Evolutionary conservation across 1,140 invertebrate species (phyloP), one percentile per base, ranked within the genome.

Genomic region (Carposina sasakii): DNA sequence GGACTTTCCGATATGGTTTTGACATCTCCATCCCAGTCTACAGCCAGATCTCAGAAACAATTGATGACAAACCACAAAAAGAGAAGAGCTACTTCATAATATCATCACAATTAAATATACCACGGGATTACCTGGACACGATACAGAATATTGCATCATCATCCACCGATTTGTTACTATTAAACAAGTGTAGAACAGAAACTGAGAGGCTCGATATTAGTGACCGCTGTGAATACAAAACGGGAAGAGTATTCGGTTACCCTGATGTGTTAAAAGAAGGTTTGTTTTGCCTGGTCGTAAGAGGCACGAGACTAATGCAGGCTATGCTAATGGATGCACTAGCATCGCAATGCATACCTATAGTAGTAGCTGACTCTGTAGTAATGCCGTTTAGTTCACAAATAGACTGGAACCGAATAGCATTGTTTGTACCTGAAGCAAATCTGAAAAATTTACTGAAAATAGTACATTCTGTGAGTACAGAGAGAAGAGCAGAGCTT

Each of bases 1-100:
- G 90, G 82, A 90, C 90, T 0, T 95, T 93, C 84, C 86, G 95
- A 49, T 84, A 85, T 33, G 91, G 91, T 4, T 97, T 95, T 72
- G 95, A 98, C 72, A 86, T 98, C 33, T 92, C 95, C 40, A 86
- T 97, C 61, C 94, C 95, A 0, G 86, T 95, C 0, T 95, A 90
- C 67, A 97, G 95, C 76, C 88, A 90, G 1, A 48, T 70, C 24
- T 78, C 78, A 15, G 57, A 68, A 44, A 72, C 51, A 26, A 81
- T 81, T 57, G 60, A 83, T 58, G 54, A 64, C 47, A 51, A 63
- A 42, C 76, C 77, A 51, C 81, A 79, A 3, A 57, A 70, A 63
- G 82, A 71, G 49, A 91, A 88, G 59, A 85, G 83, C 26, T 90
- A 86, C 88, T 82, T 94, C 45, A 81, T 93, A n/a, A 86, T 93